These are phyloP conservation scores for Enteromius anoplus DNA, from an alignment of 2,797 vertebrate species.

Conservation along the genomic window DNA sequence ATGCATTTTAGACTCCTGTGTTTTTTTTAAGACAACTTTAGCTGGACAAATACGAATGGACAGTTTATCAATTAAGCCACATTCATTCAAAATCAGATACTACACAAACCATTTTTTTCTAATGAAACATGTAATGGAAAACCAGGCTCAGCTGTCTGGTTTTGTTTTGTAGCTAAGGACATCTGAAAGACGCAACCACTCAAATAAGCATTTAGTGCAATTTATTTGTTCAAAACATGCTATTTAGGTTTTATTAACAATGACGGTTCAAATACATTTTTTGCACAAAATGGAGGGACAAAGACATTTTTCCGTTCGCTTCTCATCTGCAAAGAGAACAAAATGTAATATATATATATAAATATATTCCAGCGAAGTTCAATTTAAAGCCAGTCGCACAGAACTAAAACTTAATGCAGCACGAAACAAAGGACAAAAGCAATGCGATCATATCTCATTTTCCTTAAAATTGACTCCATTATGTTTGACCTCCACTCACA, in stretches of 20 bases:
- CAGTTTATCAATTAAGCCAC: neutral
- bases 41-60: neutral
- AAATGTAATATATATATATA: conserved; percentile 27
- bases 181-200: conserved; percentile 1
- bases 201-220: conserved; percentile 13
- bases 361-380: conserved; percentile 40
- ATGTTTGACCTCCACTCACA: conserved; percentile 74
- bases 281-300: neutral
- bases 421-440: conserved; percentile 61
- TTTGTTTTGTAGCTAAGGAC: conserved; percentile 10
- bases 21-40: conserved; percentile 43
- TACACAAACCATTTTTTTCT: neutral
- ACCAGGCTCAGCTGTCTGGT: neutral
- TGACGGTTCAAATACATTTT: conserved; percentile 17
- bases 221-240: conserved; percentile 22
- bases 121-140: conserved; percentile 2
- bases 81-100: neutral
- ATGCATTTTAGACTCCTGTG: conserved; percentile 55
- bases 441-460: conserved; percentile 73
- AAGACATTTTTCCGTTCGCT: neutral
- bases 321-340: conserved; percentile 8
- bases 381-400: conserved; percentile 54
- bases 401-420: conserved; percentile 67
- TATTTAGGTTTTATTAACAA: conserved; percentile 17
- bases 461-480: conserved; percentile 73